Conservation (phyloP, 2,888 invertebrate genomes). For the Drosophila cyrtoloma region DNA sequence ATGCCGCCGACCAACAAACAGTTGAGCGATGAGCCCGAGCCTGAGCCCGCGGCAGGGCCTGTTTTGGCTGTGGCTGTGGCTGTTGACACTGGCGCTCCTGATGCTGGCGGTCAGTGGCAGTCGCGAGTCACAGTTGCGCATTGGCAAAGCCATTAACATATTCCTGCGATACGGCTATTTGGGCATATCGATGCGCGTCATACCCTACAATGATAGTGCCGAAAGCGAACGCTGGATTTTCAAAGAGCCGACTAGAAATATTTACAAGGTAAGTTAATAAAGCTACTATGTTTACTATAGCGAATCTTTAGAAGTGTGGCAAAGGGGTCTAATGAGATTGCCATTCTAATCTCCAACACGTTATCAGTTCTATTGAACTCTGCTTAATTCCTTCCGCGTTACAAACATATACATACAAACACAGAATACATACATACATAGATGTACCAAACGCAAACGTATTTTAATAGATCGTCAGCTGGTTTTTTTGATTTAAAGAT, state of each 20-base stretch:
- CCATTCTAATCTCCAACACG: background rate
- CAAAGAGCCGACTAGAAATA: constrained; percentile 88
- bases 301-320: background rate
- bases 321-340: background rate
- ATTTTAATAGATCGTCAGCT: background rate
- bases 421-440: background rate
- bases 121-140: constrained; percentile 86
- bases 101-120: constrained; percentile 78
- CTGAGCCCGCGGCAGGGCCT: constrained; percentile 66
- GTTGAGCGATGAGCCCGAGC: constrained; percentile 83
- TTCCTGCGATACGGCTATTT: constrained; percentile 92
- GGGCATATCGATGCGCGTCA: constrained; percentile 93
- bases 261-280: constrained; percentile 84
- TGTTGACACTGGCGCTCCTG: constrained; percentile 81
- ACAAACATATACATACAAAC: background rate
- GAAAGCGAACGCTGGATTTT: constrained; percentile 91
- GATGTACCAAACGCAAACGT: background rate
- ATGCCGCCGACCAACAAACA: constrained; percentile 59
- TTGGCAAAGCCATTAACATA: constrained; percentile 94
- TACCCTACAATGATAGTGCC: constrained; percentile 92
- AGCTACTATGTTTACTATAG: background rate
- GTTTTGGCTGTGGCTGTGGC: constrained; percentile 76
- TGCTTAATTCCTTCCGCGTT: background rate
- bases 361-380: background rate
- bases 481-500: background rate